Conservation (phyloP, 2,888 invertebrate species). For the Hemaris fuciformis region DNA sequence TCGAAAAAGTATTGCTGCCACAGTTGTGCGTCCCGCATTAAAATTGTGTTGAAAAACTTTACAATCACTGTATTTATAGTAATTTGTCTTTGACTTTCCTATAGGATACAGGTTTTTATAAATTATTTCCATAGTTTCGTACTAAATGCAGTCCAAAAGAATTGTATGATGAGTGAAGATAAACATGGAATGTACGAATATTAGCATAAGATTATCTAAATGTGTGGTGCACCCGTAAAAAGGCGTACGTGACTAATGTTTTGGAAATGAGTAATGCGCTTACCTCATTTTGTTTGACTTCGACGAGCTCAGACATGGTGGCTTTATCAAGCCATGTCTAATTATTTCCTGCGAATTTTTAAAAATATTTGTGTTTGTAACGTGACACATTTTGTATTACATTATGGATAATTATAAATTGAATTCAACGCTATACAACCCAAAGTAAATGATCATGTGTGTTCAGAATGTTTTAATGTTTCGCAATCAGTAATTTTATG, state of each 20-base stretch:
- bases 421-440: background rate
- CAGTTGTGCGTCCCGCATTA: background rate
- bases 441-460: background rate
- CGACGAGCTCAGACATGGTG: background rate
- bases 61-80: no score
- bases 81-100: no score
- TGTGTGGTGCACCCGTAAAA: background rate
- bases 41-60: background rate
- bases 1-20: background rate
- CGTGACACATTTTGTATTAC: background rate
- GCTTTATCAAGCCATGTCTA: conserved; percentile 14
- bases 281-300: conserved; percentile 34
- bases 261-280: conserved; percentile 36
- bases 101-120: no score
- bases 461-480: background rate
- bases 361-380: background rate
- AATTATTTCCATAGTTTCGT: no score
- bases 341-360: conserved; percentile 10
- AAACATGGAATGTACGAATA: background rate
- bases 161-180: no score
- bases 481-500: background rate
- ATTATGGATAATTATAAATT: background rate
- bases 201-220: background rate
- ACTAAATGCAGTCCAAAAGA: no score
- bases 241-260: conserved; percentile 32